Evolutionary conservation across 92 coral and sea anemone genomes (phyloP).

Genomic region (Epizoanthus scotinus): DNA sequence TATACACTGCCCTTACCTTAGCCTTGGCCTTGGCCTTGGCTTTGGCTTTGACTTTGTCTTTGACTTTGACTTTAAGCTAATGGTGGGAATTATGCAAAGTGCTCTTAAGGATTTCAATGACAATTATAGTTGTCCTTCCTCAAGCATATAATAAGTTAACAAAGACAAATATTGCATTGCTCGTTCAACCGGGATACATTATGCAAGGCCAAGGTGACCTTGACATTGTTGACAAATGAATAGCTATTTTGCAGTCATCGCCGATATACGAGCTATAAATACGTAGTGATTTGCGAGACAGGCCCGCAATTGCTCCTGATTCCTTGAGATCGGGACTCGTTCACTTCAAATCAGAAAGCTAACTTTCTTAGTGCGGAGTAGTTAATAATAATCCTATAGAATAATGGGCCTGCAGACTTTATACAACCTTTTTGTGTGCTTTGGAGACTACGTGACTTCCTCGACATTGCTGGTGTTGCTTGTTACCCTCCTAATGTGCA

Average conservation of each 20-base stretch:
- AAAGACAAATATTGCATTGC: slow-evolving; percentile 23
- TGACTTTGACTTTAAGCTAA: too few species aligned
- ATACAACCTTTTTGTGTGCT: neutral
- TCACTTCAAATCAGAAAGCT: slow-evolving; percentile 9
- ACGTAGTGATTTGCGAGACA: slow-evolving; percentile 11
- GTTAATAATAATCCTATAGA: neutral
- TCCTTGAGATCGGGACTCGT: neutral
- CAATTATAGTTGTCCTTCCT: slow-evolving; percentile 17
- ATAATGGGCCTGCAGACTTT: slow-evolving; percentile 8
- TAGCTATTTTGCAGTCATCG: slow-evolving; percentile 14
- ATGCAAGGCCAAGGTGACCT: slow-evolving; percentile 18
- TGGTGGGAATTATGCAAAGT: slow-evolving; percentile 3
- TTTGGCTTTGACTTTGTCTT: too few species aligned
- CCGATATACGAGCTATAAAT: slow-evolving; percentile 36
- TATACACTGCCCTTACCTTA: slow-evolving; percentile 14
- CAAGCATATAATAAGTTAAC: slow-evolving; percentile 40
- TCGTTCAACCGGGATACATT: slow-evolving; percentile 36
- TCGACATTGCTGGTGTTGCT: slow-evolving; percentile 13
- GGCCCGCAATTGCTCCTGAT: slow-evolving; percentile 18
- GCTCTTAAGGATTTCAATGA: slow-evolving; percentile 15
- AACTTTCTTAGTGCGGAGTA: neutral
- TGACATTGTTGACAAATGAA: slow-evolving; percentile 27
- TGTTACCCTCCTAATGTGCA: neutral
- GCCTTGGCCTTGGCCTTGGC: too few species aligned
- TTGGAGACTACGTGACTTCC: slow-evolving; percentile 15